phyloP scores from a whole-genome alignment of 2,797 vertebrate species.

The Champsocephalus gunnari region DNA sequence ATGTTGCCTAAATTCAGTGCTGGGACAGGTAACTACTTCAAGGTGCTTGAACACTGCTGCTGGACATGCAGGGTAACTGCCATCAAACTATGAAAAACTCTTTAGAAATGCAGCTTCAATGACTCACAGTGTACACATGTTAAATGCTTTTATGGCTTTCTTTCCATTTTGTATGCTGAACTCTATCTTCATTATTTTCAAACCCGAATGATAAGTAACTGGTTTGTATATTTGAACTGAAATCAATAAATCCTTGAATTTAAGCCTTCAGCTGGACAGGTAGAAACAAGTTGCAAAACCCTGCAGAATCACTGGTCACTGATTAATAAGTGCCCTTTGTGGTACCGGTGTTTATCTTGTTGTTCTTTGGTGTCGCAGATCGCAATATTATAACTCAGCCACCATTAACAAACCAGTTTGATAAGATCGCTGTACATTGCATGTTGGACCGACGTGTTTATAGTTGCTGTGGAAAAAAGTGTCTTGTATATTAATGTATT shows the following conservation, averaged over 20 bases:
- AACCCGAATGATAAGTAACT: background rate
- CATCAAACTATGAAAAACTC: constrained; percentile 13
- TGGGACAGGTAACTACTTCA: constrained; percentile 11
- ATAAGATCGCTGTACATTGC: background rate
- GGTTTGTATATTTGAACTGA: background rate
- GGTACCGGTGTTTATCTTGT: background rate
- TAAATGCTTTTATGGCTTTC: too few relatives aligned
- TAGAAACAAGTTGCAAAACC: constrained; percentile 22
- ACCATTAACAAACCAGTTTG: background rate
- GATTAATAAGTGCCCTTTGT: constrained; percentile 15
- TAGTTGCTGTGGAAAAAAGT: background rate
- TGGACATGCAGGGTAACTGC: background rate
- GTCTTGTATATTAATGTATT: background rate
- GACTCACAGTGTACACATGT: background rate
- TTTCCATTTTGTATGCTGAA: background rate
- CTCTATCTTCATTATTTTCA: background rate
- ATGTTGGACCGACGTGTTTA: background rate
- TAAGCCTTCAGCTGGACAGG: background rate
- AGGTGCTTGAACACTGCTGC: constrained; percentile 5
- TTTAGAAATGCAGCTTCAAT: background rate
- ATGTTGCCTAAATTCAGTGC: constrained; percentile 31
- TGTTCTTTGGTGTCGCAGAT: background rate
- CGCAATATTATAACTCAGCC: background rate
- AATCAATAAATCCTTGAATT: background rate
- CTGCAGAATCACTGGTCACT: constrained; percentile 6